Percentiles rank a stretch among this genome's conserved stretches.
Evolutionary conservation across 2,113 vertebrate genomes (phyloP).

Genomic region (Psephotus haematonotus): DNA sequence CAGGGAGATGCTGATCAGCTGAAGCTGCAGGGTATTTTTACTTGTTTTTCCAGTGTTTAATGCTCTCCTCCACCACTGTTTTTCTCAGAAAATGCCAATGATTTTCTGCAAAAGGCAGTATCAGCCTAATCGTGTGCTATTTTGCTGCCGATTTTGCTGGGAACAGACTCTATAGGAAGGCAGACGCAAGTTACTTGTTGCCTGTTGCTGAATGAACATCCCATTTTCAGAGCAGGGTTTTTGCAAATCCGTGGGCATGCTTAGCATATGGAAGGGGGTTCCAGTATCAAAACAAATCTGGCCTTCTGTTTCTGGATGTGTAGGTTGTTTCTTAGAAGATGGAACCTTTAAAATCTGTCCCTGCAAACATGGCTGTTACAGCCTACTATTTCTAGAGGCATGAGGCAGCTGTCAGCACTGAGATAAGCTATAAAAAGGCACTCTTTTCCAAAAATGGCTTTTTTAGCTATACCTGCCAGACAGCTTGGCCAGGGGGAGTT

Average conservation of each 20-base stretch:
- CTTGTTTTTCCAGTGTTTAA: slow-evolving; percentile 23
- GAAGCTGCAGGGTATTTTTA: neutral
- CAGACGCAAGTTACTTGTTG: neutral
- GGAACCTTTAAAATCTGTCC: slow-evolving; percentile 63
- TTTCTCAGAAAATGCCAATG: neutral
- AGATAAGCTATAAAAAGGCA: slow-evolving; percentile 54
- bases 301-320: slow-evolving; percentile 62
- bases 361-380: slow-evolving; percentile 54
- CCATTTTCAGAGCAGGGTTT: slow-evolving; percentile 26
- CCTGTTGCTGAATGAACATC: slow-evolving; percentile 57
- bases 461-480: slow-evolving; percentile 31
- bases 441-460: slow-evolving; percentile 1
- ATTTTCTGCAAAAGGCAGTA: neutral
- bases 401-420: slow-evolving; percentile 17
- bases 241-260: slow-evolving; percentile 55
- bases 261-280: slow-evolving; percentile 64
- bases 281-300: slow-evolving; percentile 66
- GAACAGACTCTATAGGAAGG: neutral
- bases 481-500: neutral
- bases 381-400: slow-evolving; percentile 46
- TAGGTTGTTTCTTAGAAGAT: slow-evolving; percentile 67
- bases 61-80: neutral
- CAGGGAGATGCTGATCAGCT: neutral
- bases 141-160: neutral
- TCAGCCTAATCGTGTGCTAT: neutral